Base-by-base conservation (phyloP, 2,797 vertebrate species). In the Hirundo rustica region DNA sequence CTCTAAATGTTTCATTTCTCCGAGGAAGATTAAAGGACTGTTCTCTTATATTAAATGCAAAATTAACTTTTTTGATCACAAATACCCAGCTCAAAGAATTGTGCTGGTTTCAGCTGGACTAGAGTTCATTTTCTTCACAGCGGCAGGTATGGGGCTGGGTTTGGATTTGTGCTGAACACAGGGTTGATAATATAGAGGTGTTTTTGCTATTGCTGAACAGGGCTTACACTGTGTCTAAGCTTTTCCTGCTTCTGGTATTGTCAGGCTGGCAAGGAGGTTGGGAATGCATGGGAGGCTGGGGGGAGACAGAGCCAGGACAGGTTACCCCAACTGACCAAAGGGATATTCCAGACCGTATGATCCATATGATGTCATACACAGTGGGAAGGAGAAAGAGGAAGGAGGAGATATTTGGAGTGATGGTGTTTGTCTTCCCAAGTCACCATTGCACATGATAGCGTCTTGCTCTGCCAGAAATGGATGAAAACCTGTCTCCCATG, bases 211-310 rank as follows among this genome's bases (percentile, higher is more conserved):
- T 45, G 17, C 7, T 65, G 19, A 51, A 23, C 29, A 58, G 20
- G 16, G 5, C 8, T 50, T 57, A 12, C 23, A 17, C 11, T 30
- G 32, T 5, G 3, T 10, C 20, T 16, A n/a, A 55, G 29, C 5
- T 38, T 57, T 70, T 51, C 51, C 32, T 50, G 27, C 8, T 76
- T 57, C 23, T 25, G 0, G 0, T 23, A 44, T 6, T 70, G 36
- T 68, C 11, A 38, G 16, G 10, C 17, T 67, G 54, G 10, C 30
- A 67, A 57, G 5, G 36, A 70, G 14, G 23, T 3, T 44, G 36
- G 36, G 4, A 2, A 9, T 45, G 44, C 2, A 7, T 17, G 20
- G 44, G 32, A 83, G 8, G 8, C 0, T 57, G 19, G 44, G 44
- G 82, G 50, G 23, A 38, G 36, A 25, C 36, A 55, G 5, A 62